Percentiles rank a stretch among this genome's conserved stretches.
These are phyloP conservation scores for Tamandua tetradactyla DNA, from an alignment of 2,797 vertebrate genomes.

Conservation along the genomic window DNA sequence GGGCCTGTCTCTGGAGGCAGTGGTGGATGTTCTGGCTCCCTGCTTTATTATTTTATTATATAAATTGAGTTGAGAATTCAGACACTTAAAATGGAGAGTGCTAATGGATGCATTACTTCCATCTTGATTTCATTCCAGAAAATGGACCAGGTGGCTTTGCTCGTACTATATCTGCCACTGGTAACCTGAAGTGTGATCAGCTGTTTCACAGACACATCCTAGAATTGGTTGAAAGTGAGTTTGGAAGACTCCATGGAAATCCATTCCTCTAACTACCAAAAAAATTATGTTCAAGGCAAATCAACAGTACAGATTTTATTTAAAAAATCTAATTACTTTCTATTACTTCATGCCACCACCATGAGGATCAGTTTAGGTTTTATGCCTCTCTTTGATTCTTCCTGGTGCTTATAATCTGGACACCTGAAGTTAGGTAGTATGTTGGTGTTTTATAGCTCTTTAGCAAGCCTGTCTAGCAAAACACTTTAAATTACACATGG, in stretches of 20 bases:
- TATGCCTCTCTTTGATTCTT: background rate
- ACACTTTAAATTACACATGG: background rate
- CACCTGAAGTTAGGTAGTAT: background rate
- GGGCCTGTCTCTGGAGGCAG: too few relatives aligned
- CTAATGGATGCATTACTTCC: constrained; percentile 16
- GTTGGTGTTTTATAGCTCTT: background rate
- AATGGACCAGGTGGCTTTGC: constrained; percentile 14
- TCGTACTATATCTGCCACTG: background rate
- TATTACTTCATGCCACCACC: background rate
- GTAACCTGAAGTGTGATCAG: background rate
- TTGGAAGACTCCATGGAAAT: constrained; percentile 25
- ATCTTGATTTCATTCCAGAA: constrained; percentile 25
- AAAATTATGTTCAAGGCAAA: background rate
- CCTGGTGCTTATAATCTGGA: background rate
- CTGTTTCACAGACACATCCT: constrained; percentile 24
- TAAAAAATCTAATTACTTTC: background rate
- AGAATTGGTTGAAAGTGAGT: constrained; percentile 39
- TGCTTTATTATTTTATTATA: background rate
- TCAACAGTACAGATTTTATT: constrained; percentile 11
- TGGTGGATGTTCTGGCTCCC: too few relatives aligned
- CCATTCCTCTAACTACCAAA: constrained; percentile 6
- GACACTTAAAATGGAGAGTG: background rate
- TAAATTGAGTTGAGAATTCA: background rate
- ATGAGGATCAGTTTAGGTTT: background rate
- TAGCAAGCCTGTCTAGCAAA: background rate